Evolutionary conservation across 2,113 vertebrate species (phyloP), one percentile per base, ranked within the genome.

Genomic region (Gavia stellata): DNA sequence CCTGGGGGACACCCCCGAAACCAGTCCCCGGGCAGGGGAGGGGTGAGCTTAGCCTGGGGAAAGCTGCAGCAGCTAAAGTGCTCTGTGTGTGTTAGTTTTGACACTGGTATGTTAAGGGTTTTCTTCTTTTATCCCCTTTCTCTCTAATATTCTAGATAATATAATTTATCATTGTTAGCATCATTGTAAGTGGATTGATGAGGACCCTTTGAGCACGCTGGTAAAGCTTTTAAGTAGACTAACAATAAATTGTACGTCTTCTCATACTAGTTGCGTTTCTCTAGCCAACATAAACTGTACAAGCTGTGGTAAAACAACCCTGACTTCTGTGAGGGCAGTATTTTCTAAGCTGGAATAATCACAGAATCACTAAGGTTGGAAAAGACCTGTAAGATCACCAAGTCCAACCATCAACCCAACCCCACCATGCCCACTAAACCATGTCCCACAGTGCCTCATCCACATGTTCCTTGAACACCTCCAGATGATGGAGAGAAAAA

Each of bases 161-260:
- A 65, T 6, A 1, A 2, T 67, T 45, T 70, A 53, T 71, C 1
- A 31, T 36, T 66, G 58, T 81, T 81, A 84, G 38, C 36, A 47
- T 42, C 1, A 0, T 12, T 95, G 11, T 81, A 94, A 72, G 42
- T 40, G 14, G 26, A 36, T 75, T 65, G 33, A 63, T 23, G 10
- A 67, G 16, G n/a, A 75, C 49, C 68, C 59, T 79, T 23, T 63
- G 44, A 92, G 38, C 23, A 63, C 4, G 17, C 28, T 85, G 40
- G n/a, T 56, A 79, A 75, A 79, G 33, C 26, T 75, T 86, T 61
- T 79, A 87, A 90, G 52, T 56, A 87, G 49, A 44, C 49, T 63
- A 63, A 29, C 62, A 96, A 96, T 95, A 95, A 95, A 97, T 75
- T 31, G 29, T 70, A 24, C 47, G 28, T 40, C 13, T 80, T 81